Evolutionary conservation across 2,888 invertebrate genomes (phyloP), one percentile per base, ranked within the genome.

Genomic region (Brachypterus glaber): DNA sequence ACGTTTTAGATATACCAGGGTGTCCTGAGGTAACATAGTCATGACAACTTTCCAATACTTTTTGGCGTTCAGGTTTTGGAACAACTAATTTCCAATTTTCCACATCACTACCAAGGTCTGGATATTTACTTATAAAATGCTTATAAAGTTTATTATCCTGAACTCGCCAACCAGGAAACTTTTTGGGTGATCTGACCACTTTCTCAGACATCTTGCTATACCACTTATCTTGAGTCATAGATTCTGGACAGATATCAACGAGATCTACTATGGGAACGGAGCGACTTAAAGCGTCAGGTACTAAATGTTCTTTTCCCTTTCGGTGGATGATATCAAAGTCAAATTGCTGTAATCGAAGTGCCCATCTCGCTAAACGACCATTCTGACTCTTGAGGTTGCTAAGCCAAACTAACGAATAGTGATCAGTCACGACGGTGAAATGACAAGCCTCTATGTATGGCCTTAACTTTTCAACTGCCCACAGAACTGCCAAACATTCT

Each of bases 361-460:
- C 9, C 46, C 45, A 48, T 13, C 47, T 13, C 17, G 37, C 41
- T 4, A 48, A 17, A 26, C 43, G 21, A 2, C 46, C 45, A 4
- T 24, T n/a, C 3, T 44, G 48, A 38, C 43, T 38, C 33, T 49
- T 40, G 2, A 45, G 17, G 26, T 30, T 29, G 24, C 39, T 31
- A 9, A 49, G 30, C 46, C 43, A 51, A n/a, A 33, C 32, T 15
- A 48, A 21, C 3, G 44, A 30, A 24, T 39, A 36, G 33, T 49
- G 49, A 32, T 50, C 49, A 13, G 46, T 51, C n/a, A 48, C 41
- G 2, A 50, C 48, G 7, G 30, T 29, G 26, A 47, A 48, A 13
- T 35, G 3, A 3, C 24, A 13, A 9, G 45, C 49, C 21, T 52
- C 50, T 5, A 52, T 17, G 35, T 49, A 52, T 7, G 33, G 43